Percentiles rank a stretch among this genome's conserved stretches.
phyloP scores from a whole-genome alignment of 2,113 vertebrate species.

The Penelope pileata region DNA sequence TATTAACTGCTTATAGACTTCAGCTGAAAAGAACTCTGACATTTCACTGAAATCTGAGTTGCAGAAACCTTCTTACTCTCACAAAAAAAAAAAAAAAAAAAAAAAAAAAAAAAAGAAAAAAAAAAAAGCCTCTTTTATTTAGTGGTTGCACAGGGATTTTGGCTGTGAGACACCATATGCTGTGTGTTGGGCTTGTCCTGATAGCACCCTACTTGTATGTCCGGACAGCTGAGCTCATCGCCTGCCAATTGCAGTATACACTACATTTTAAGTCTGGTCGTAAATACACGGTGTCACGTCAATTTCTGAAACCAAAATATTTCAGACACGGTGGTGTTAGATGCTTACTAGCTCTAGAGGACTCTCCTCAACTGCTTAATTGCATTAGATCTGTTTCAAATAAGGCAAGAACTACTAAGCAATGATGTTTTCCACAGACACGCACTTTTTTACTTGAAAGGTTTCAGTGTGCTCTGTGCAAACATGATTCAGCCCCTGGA shows the following conservation, averaged over 20 bases:
- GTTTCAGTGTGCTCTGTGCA: not conserved
- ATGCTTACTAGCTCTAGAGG: not conserved
- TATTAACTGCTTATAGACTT: constrained; percentile 28
- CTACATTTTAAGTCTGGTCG: not conserved
- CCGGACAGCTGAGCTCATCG: constrained; percentile 5
- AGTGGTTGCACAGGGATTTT: not conserved
- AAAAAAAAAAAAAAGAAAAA: no score
- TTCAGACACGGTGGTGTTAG: not conserved
- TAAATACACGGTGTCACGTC: not conserved
- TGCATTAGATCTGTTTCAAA: not conserved
- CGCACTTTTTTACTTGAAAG: not conserved
- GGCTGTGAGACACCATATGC: rapidly evolving
- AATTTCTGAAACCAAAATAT: not conserved
- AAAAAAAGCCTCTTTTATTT: not conserved
- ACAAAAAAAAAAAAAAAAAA: no score
- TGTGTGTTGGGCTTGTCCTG: not conserved
- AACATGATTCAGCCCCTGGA: not conserved
- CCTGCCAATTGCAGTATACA: not conserved
- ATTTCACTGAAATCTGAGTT: not conserved
- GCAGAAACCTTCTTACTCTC: not conserved
- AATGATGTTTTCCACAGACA: not conserved
- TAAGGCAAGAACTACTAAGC: not conserved
- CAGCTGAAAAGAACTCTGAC: not conserved
- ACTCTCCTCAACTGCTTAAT: not conserved
- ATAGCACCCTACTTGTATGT: constrained; percentile 15